phyloP scores from a whole-genome alignment of 2,797 vertebrate genomes.

The Potorous gilbertii region DNA sequence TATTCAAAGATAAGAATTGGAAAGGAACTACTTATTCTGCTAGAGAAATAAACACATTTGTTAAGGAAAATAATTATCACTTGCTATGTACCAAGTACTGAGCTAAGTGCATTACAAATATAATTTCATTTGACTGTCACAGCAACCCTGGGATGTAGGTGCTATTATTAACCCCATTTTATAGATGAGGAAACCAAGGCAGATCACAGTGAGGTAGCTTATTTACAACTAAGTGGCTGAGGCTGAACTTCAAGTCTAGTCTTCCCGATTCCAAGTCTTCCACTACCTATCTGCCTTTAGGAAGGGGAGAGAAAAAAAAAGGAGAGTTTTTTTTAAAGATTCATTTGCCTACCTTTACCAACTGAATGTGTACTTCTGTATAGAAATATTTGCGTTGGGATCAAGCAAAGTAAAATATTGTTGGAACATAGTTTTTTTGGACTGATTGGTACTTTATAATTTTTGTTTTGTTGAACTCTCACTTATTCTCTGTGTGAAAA shows the following conservation, averaged over 20 bases:
- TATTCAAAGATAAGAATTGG: not conserved
- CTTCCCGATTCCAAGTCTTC: not conserved
- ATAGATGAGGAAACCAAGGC: not conserved
- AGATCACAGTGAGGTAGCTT: not conserved
- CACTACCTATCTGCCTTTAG: not conserved
- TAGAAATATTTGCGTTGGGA: conserved; percentile 41
- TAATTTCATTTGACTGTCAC: not conserved
- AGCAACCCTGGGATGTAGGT: not conserved
- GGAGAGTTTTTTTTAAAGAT: not conserved
- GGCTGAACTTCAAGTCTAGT: not conserved
- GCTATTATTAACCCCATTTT: not conserved
- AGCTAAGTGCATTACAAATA: not conserved
- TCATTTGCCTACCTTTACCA: not conserved
- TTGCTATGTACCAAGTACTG: not conserved
- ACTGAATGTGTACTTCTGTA: not conserved
- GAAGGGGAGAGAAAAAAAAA: no score
- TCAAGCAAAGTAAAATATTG: conserved; percentile 45
- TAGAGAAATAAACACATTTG: not conserved
- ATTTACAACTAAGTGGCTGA: not conserved
- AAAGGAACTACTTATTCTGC: not conserved
- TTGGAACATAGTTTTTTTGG: conserved; percentile 22
- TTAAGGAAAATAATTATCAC: not conserved
- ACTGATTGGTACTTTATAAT: not conserved
- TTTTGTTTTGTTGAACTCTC: conserved; percentile 51
- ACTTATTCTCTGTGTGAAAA: conserved; percentile 55